Evolutionary conservation across 2,888 invertebrate genomes (phyloP), one percentile per base, ranked within the genome.

Genomic region (Stenotaenia linearis): DNA sequence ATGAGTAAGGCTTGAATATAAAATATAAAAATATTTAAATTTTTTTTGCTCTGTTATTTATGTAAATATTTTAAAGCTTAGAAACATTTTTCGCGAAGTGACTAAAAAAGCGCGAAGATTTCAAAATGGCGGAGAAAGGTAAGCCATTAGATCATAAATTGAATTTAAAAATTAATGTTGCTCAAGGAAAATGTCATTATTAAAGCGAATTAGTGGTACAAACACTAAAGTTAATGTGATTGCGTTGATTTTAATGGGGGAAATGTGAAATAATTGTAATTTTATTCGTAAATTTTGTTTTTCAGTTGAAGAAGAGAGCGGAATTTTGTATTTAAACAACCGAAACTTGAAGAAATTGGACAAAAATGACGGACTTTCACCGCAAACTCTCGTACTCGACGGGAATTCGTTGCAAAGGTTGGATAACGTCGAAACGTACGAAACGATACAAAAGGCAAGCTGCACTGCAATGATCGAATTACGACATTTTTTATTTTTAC

Each of bases 361-460:
- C 75, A 82, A 84, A 76, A 83, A 83, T n/a, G 79, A 81, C 30
- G 83, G 82, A n/a, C 77, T 45, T 0, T 0, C 81, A 89, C 92
- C 84, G 25, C 79, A 81, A n/a, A 90, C 90, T 83, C 88, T 95
- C 83, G 91, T 93, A 83, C 89, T 94, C 78, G 94, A 96, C 85
- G 93, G 94, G 85, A 96, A 96, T 89, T 93, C 94, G 85, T 87
- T 96, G 81, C 93, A 93, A 84, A 91, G 94, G 83, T 89, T 96
- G 84, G 96, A 96, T 86, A 94, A 94, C 87, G 90, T 96, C 83
- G 95, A 95, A 84, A 91, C 92, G 32, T 95, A 92, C 86, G 89
- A 89, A 80, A 91, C 91, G 85, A 89, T 96, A 78, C 83, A 83
- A 82, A 86, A 86, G 84, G 86, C 23, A 75, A 75, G 30, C 56